Base-by-base conservation (phyloP, 2,888 invertebrate genomes). In the Drosophila leonis region DNA sequence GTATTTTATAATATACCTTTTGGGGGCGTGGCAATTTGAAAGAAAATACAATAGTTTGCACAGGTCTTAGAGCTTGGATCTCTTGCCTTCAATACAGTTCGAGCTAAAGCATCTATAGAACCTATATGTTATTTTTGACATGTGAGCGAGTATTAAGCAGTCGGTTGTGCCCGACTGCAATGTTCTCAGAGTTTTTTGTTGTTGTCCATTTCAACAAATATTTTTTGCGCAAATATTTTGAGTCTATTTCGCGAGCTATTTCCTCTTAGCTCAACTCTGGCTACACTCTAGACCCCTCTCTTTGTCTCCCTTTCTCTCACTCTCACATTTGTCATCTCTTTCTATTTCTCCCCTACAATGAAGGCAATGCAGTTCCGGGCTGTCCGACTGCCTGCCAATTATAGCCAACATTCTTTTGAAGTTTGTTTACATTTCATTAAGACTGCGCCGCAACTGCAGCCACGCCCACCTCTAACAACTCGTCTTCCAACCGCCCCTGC, bases 351-450 rank as follows among this genome's bases (percentile, higher is more conserved):
- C 27, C 39, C 27, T 39, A 15, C 27, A 20, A 33, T 20, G 39
- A 24, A 35, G 54, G 27, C 62, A 63, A 24, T 74, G 77, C 70
- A 65, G 65, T 56, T 37, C 27, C 24, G 49, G 29, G 39, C 42
- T 54, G 46, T 33, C 56, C 61, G 59, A 46, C 72, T 73, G 72
- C 73, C 87, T 87, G 90, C 82, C 86, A 90, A 87, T 86, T 85
- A 90, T 76, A 67, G 80, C 74, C 77, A 84, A 79, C 90, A 82
- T 89, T 89, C 85, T 75, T 87, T 90, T 86, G 90, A 90, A 90
- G 90, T 84, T 82, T 86, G 90, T 86, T 86, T 86, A 90, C 75
- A 75, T 90, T 86, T 86, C 90, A 86, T 86, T 86, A 89, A 89
- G 88, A 84, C 75, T 84, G 71, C 70, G 48, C 52, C 78, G 18